Evolutionary conservation across 2,888 invertebrate species (phyloP).

Genomic region (Pollenia amentaria): DNA sequence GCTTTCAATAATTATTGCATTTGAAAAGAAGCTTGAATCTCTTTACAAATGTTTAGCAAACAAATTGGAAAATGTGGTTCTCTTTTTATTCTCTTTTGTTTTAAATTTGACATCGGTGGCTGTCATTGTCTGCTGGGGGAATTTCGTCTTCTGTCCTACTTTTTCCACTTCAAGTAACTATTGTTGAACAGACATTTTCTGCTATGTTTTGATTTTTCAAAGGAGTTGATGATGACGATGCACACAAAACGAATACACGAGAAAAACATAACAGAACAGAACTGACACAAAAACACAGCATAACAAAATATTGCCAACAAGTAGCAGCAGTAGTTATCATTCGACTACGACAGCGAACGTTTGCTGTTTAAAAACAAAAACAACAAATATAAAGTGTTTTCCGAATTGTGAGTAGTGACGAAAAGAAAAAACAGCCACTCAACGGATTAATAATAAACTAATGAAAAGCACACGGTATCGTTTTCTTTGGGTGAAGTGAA

Average conservation of each 20-base stretch:
- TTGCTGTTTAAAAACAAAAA: conserved; percentile 54
- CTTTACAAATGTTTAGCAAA: conserved; percentile 7
- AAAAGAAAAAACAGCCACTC: neutral
- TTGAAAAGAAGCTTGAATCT: neutral
- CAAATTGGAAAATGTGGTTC: conserved; percentile 8
- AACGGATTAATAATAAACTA: conserved; percentile 35
- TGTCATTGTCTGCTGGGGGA: conserved; percentile 26
- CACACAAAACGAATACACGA: conserved; percentile 4
- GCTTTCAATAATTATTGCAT: neutral
- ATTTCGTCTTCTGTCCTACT: conserved; percentile 12
- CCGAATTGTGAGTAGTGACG: neutral
- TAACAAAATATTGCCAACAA: conserved; percentile 74
- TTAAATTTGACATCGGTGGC: neutral
- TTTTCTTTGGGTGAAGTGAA: conserved; percentile 24
- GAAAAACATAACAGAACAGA: conserved; percentile 14
- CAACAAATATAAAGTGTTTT: conserved; percentile 49
- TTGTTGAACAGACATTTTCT: conserved; percentile 39
- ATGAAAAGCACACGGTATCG: conserved; percentile 2
- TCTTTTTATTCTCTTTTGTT: conserved; percentile 37
- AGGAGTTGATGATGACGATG: conserved; percentile 2
- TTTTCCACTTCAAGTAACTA: conserved; percentile 50
- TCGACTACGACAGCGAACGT: conserved; percentile 71
- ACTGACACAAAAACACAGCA: conserved; percentile 60
- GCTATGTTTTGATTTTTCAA: conserved; percentile 39
- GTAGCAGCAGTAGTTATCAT: conserved; percentile 74